phyloP scores from a whole-genome alignment of 2,888 invertebrate genomes.

The Dexiosoma caninum region DNA sequence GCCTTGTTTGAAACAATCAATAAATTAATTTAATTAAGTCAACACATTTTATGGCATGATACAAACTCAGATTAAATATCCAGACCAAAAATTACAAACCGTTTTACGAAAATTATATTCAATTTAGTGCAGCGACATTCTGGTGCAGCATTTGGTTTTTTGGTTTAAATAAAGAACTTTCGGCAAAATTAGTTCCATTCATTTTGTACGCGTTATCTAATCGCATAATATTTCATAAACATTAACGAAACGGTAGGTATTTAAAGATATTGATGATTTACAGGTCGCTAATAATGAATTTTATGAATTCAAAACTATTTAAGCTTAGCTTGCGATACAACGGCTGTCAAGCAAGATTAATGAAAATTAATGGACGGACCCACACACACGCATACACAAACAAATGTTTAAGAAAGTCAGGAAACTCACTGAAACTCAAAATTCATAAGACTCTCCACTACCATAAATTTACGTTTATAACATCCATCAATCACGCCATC shows the following conservation, averaged over 20 bases:
- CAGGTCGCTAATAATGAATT: background rate
- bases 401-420: background rate
- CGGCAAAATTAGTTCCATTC: background rate
- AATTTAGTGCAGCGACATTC: too few relatives aligned
- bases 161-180: background rate
- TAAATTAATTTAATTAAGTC: too few relatives aligned
- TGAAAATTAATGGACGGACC: background rate
- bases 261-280: constrained; percentile 1
- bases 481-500: background rate
- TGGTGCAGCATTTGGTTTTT: too few relatives aligned
- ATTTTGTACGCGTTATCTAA: background rate
- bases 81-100: too few relatives aligned
- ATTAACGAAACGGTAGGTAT: background rate
- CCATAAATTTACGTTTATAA: constrained; percentile 9
- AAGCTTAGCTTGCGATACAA: constrained; percentile 29
- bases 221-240: background rate
- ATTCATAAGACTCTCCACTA: background rate
- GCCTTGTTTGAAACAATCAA: too few relatives aligned
- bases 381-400: too few relatives aligned
- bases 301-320: constrained; percentile 16
- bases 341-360: constrained; percentile 30
- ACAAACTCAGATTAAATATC: too few relatives aligned
- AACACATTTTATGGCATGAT: too few relatives aligned
- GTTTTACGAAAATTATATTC: too few relatives aligned
- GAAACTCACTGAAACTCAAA: constrained; percentile 24